Evolutionary conservation across 2,113 vertebrate genomes (phyloP).

Genomic region (Alectura lathami): DNA sequence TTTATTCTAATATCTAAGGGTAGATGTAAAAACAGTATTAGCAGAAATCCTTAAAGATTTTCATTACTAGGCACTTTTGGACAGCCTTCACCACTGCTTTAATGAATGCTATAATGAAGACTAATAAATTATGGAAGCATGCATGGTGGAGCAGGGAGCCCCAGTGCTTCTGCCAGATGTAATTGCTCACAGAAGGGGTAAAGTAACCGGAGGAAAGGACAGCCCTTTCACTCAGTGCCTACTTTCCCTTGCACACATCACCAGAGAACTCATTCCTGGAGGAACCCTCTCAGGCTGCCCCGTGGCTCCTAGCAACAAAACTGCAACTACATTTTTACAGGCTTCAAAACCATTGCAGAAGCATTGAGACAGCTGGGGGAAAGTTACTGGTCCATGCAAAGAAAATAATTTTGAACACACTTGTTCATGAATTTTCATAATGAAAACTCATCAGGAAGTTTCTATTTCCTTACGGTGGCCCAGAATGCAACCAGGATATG

Average conservation of each 20-base stretch:
- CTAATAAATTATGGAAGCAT: not conserved
- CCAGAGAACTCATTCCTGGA: not conserved
- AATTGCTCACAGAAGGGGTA: not conserved
- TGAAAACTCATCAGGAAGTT: not conserved
- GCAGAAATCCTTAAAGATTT: not conserved
- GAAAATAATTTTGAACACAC: not conserved
- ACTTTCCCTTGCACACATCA: rapidly evolving
- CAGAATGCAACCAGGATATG: not conserved
- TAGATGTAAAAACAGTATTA: not conserved
- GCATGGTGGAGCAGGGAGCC: not conserved
- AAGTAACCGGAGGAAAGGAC: not conserved
- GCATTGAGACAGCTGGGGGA: not conserved
- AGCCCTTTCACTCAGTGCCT: not conserved
- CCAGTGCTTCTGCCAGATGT: not conserved
- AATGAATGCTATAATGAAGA: not conserved
- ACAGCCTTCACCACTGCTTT: not conserved
- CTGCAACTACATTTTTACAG: not conserved
- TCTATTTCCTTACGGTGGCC: not conserved
- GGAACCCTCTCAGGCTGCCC: not conserved
- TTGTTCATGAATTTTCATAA: not conserved
- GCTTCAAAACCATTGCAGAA: not conserved
- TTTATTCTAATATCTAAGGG: not conserved
- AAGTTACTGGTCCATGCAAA: not conserved
- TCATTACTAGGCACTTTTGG: not conserved
- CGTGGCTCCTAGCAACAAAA: not conserved